Base-by-base conservation (phyloP, 2,888 invertebrate species). In the Drosophila ezoana region DNA sequence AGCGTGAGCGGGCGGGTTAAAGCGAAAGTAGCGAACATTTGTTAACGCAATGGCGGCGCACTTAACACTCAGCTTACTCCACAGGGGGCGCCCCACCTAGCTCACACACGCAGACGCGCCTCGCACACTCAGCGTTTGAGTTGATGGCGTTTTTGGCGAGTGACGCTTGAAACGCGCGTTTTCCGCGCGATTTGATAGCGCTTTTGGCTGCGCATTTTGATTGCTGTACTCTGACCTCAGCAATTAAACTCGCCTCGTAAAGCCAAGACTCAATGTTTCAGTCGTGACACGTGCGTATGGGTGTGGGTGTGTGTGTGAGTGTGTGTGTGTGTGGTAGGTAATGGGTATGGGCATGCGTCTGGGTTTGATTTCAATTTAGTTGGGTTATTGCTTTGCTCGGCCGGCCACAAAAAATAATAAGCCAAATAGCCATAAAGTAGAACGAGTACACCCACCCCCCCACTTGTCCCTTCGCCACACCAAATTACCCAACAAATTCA, bases 361-460 rank as follows among this genome's bases (percentile, higher is more conserved):
- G 80, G 69, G 80, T 76, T 86, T 87, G 86, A 87, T 87, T 82
- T 82, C 82, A 87, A 82, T 82, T 82, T 81, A 72, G 87, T 81
- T 73, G 66, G 70, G 53, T 85, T 87, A 85, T 82, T 82, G 86
- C 86, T 62, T 73, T 71, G 68, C 53, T 71, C 56, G 64, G 56
- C 49, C 71, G 49, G 59, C 77, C 70, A 64, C 75, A 74, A 79
- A 69, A 78, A 78, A 78, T 78, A 75, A 78, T 78, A 78, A 75
- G 78, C 74, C 78, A 73, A 78, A 76, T 58, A 74, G 79, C 60
- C 79, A 76, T 74, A 74, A 78, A 78, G 61, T 49, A 53, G 59
- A 74, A 78, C 70, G 57, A 74, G 58, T 64, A 16, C 20, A 38
- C 1, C 33, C 20, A 38, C 1, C 33, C n/a, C 18, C 38, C 16